Evolutionary conservation across 2,797 vertebrate genomes (phyloP).

Genomic region (Sebastes flavidus): DNA sequence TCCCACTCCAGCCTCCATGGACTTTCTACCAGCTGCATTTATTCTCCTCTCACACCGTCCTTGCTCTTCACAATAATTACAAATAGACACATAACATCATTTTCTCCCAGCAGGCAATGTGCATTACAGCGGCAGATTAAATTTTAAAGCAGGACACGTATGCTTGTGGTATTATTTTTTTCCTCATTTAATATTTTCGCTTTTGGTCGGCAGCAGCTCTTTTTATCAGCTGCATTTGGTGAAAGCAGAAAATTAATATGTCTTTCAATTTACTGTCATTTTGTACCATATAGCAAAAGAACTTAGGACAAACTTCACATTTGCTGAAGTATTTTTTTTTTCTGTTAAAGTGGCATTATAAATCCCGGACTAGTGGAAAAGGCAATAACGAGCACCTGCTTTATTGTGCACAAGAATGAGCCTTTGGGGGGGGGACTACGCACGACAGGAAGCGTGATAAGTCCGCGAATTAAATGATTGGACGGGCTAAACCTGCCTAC

Average conservation of each 20-base stretch:
- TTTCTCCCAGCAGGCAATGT: neutral
- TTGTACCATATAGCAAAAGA: neutral
- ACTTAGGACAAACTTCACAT: neutral
- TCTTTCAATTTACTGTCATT: neutral
- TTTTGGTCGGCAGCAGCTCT: neutral
- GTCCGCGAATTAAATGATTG: too few species aligned
- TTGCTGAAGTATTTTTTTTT: neutral
- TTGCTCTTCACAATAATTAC: slow-evolving; percentile 26
- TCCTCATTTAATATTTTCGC: neutral
- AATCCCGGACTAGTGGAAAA: neutral
- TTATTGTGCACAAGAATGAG: neutral
- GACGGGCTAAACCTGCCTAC: too few species aligned
- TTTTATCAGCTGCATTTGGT: neutral
- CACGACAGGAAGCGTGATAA: too few species aligned
- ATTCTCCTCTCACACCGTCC: neutral
- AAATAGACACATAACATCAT: neutral
- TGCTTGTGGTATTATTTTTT: neutral
- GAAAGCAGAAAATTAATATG: neutral
- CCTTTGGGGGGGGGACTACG: too few species aligned
- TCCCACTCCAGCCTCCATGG: neutral
- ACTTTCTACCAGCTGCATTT: neutral
- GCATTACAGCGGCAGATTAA: neutral
- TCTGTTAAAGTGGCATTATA: neutral
- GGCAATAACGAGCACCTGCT: neutral
- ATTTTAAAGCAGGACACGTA: neutral